phyloP scores from a whole-genome alignment of 92 coral and sea anemone genomes.

The Galaxea fascicularis region DNA sequence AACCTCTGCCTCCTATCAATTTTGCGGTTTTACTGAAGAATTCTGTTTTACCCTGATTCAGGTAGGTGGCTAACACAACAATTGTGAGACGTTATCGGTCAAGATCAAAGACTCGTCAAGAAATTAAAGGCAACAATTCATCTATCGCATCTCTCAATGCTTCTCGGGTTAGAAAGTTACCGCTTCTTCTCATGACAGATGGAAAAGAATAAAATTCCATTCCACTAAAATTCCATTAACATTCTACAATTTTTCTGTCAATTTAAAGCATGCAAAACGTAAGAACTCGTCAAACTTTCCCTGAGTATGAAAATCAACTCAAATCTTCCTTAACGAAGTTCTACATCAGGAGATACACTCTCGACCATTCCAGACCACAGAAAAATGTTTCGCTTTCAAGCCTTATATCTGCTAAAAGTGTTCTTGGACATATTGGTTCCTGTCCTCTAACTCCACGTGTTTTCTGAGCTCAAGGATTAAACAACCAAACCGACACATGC shows the following conservation, averaged over 20 bases:
- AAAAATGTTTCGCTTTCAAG: neutral
- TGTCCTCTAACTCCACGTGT: conserved; percentile 21
- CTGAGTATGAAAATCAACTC: too few species aligned
- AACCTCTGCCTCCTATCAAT: neutral
- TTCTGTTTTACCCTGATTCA: neutral
- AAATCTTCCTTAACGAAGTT: too few species aligned
- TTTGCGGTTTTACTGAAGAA: conserved; percentile 32
- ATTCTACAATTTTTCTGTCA: too few species aligned
- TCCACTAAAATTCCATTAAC: too few species aligned
- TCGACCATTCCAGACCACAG: neutral
- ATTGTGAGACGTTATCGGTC: neutral
- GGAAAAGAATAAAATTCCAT: too few species aligned
- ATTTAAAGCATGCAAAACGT: too few species aligned
- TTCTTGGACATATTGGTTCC: too few species aligned
- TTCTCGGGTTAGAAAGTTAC: neutral
- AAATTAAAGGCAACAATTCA: too few species aligned
- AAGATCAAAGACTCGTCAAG: too few species aligned
- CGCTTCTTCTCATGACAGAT: too few species aligned
- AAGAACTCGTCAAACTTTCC: too few species aligned
- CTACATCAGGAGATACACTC: too few species aligned
- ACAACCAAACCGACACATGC: neutral
- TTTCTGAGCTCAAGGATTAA: neutral
- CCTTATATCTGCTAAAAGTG: neutral
- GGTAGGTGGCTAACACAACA: conserved; percentile 35
- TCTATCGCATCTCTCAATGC: neutral